Conservation (phyloP, 2,797 vertebrate genomes). For the Varecia variegata region DNA sequence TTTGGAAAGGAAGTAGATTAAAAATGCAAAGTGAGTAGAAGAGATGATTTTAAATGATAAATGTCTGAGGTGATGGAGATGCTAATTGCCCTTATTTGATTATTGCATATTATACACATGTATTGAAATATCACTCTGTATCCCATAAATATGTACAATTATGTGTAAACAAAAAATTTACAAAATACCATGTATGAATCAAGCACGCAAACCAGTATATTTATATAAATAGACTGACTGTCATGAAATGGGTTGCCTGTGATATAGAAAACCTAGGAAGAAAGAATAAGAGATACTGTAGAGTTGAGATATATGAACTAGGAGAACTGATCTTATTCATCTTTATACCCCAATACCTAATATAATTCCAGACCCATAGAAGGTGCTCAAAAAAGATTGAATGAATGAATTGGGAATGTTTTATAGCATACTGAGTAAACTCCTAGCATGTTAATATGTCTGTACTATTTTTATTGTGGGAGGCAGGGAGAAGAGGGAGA, state of each 20-base stretch:
- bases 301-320: background rate
- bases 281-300: background rate
- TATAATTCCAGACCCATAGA: background rate
- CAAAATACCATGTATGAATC: background rate
- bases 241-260: background rate
- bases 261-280: background rate
- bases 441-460: background rate
- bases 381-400: background rate
- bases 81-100: background rate
- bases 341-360: background rate
- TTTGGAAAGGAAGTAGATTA: background rate
- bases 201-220: background rate
- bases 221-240: background rate
- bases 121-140: background rate
- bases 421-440: background rate
- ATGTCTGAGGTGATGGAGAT: background rate
- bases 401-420: background rate
- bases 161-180: background rate
- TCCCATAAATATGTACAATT: background rate
- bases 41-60: background rate
- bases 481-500: background rate
- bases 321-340: background rate
- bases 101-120: background rate
- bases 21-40: background rate
- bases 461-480: background rate